These are phyloP conservation scores for Eucera pruinosa DNA, from an alignment of 2,888 invertebrate genomes.

Conservation along the genomic window DNA sequence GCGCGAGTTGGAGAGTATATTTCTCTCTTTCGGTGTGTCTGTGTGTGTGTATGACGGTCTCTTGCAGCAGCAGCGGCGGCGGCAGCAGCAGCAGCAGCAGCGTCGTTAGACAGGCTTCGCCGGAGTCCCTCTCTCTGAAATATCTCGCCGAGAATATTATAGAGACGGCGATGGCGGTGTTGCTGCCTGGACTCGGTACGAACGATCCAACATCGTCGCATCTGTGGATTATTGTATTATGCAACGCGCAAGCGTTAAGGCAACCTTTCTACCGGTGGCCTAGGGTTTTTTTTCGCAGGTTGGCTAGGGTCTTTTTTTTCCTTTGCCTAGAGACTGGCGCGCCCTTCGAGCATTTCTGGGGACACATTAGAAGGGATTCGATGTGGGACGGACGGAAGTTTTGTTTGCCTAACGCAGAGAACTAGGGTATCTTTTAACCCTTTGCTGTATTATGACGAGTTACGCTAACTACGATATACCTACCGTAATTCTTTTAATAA, in stretches of 20 bases:
- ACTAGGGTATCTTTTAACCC: too few relatives aligned
- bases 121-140: constrained; percentile 76
- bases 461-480: too few relatives aligned
- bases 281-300: not conserved
- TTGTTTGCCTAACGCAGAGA: too few relatives aligned
- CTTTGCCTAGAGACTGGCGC: too few relatives aligned
- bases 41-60: too few relatives aligned
- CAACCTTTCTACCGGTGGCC: constrained; percentile 4
- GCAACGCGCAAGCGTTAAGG: constrained; percentile 38
- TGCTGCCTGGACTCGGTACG: constrained; percentile 70
- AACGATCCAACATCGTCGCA: constrained; percentile 70
- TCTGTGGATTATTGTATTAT: constrained; percentile 75
- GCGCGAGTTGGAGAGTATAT: constrained; percentile 30
- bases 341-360: too few relatives aligned
- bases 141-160: constrained; percentile 82
- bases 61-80: too few relatives aligned
- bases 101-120: constrained; percentile 67
- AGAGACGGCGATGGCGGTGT: constrained; percentile 71
- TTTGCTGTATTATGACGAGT: too few relatives aligned
- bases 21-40: constrained; percentile 62
- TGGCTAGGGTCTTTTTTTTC: not conserved
- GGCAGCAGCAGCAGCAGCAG: too few relatives aligned
- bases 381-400: too few relatives aligned
- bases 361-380: too few relatives aligned
- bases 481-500: too few relatives aligned